Evolutionary conservation across 2,797 vertebrate genomes (phyloP).

Genomic region (Chaetophractus vellerosus): DNA sequence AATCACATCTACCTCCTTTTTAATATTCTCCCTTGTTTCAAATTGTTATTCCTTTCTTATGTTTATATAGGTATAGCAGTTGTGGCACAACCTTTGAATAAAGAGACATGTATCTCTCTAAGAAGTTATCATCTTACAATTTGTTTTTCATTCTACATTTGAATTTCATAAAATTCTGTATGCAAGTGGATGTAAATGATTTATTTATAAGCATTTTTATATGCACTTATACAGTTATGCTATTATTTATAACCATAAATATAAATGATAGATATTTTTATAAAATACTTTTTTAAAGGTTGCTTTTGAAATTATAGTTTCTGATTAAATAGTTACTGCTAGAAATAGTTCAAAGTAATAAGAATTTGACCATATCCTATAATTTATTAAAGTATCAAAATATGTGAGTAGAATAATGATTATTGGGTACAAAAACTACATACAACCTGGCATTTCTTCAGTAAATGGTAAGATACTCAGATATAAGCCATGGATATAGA

Average conservation of each 20-base stretch:
- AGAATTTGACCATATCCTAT: not conserved
- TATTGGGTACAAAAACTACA: not conserved
- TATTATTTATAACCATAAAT: not conserved
- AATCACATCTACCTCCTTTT: not conserved
- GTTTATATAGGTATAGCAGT: not conserved
- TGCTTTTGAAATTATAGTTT: constrained; percentile 20
- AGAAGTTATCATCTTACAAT: not conserved
- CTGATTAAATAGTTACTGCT: not conserved
- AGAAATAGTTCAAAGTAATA: not conserved
- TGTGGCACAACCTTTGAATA: not conserved
- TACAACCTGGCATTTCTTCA: constrained; percentile 3
- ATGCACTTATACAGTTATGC: too few species aligned
- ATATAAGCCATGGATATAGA: constrained; percentile 85
- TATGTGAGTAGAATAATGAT: constrained; percentile 45
- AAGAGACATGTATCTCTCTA: not conserved
- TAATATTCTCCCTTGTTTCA: not conserved
- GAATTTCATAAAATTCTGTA: not conserved
- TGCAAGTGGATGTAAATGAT: not conserved
- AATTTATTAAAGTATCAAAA: constrained; percentile 58
- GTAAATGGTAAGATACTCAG: constrained; percentile 82
- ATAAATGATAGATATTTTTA: not conserved
- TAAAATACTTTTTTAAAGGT: not conserved
- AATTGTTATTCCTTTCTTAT: not conserved
- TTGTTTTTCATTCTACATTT: not conserved
- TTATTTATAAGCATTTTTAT: too few species aligned